phyloP scores from a whole-genome alignment of 2,113 vertebrate species.

The Alouatta palliata region DNA sequence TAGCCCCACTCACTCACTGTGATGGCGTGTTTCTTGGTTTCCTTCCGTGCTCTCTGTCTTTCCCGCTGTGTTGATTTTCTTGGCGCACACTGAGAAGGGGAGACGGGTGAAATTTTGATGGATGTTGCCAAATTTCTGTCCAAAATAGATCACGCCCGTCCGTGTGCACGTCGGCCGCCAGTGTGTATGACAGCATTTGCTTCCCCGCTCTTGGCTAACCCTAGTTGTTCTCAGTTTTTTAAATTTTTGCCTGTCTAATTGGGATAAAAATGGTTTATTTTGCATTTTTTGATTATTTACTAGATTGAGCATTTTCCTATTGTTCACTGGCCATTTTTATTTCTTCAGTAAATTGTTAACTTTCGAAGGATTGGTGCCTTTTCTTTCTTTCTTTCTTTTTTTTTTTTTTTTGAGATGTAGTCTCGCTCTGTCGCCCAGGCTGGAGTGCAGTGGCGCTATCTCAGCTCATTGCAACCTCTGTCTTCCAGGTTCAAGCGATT shows the following conservation, averaged over 20 bases:
- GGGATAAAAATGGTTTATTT: background rate
- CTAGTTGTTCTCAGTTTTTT: background rate
- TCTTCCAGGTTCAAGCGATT: too few species aligned
- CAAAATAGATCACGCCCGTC: rapidly evolving
- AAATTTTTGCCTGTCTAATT: too few species aligned
- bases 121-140: rapidly evolving
- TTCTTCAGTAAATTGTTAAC: background rate
- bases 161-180: rapidly evolving
- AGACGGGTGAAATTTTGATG: background rate
- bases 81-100: background rate
- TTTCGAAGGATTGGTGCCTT: background rate
- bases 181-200: rapidly evolving
- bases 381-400: too few species aligned
- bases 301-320: background rate
- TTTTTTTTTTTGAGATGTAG: too few species aligned
- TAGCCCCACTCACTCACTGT: rapidly evolving
- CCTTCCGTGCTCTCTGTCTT: background rate
- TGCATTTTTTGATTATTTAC: background rate
- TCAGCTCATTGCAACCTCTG: too few species aligned
- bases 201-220: rapidly evolving
- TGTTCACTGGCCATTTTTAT: background rate
- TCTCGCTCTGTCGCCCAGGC: too few species aligned
- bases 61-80: background rate
- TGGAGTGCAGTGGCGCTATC: too few species aligned
- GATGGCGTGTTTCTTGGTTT: rapidly evolving